Conservation (phyloP, 37 sponge, comb jelly and placozoan genomes). For the Dysidea cf. avara region DNA sequence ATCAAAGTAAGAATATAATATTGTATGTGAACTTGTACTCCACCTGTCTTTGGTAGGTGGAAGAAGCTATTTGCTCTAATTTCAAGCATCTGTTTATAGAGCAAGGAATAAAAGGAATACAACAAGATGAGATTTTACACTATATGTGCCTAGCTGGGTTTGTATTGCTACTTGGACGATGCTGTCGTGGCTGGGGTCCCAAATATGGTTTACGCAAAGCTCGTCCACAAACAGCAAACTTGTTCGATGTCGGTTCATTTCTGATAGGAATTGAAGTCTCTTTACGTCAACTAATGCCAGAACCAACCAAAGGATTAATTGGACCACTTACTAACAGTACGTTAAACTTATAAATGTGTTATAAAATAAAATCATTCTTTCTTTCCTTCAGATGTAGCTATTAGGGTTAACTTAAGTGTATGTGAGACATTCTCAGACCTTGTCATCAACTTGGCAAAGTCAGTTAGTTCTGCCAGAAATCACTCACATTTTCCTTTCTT, state of each 20-base stretch:
- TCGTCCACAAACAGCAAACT: neutral
- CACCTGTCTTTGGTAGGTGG: conserved; percentile 37
- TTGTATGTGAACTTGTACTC: neutral
- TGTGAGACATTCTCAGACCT: conserved; percentile 70
- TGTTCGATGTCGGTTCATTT: conserved; percentile 73
- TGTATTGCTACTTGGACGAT: conserved; percentile 65
- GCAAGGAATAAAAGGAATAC: conserved; percentile 7
- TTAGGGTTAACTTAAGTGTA: conserved; percentile 69
- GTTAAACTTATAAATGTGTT: neutral
- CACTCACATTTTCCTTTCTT: conserved; percentile 76
- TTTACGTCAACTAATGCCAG: conserved; percentile 37
- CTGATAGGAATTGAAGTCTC: conserved; percentile 76
- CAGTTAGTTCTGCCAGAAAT: conserved; percentile 30
- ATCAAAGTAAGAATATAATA: conserved; percentile 35
- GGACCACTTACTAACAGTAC: conserved; percentile 79
- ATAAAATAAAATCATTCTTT: neutral
- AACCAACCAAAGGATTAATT: conserved; percentile 53
- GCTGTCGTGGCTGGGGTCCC: conserved; percentile 80
- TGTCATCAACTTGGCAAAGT: conserved; percentile 39
- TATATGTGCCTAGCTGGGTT: conserved; percentile 44
- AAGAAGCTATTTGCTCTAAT: conserved; percentile 39
- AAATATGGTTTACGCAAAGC: neutral
- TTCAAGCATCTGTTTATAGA: conserved; percentile 35
- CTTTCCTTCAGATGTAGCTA: conserved; percentile 51
- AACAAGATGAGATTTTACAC: conserved; percentile 20